These are phyloP conservation scores for Chelidonichthys spinosus DNA, from an alignment of 2,797 vertebrate genomes.

Conservation along the genomic window DNA sequence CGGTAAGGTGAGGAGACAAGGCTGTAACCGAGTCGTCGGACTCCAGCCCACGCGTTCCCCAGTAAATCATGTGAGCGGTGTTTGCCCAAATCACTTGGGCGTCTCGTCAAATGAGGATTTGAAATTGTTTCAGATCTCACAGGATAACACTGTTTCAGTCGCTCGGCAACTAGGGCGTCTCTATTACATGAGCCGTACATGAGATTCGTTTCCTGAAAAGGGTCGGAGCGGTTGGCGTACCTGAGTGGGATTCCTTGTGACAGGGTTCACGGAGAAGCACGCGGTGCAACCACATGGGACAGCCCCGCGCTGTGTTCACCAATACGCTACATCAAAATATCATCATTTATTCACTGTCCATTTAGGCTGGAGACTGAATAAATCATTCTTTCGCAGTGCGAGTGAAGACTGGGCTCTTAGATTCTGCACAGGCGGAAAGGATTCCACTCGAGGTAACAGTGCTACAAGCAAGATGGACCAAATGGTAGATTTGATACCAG, in stretches of 20 bases:
- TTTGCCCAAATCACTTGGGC: slow-evolving; percentile 4
- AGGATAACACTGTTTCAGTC: slow-evolving; percentile 17
- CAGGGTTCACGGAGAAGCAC: slow-evolving; percentile 15
- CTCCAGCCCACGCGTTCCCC: slow-evolving; percentile 6
- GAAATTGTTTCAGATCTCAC: slow-evolving; percentile 21
- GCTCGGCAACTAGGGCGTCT: slow-evolving; percentile 7
- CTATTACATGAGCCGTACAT: not conserved
- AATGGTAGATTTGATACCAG: not conserved
- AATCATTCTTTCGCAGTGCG: slow-evolving; percentile 54
- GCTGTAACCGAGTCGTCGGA: not conserved
- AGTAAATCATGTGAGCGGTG: slow-evolving; percentile 3
- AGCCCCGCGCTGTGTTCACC: slow-evolving; percentile 17
- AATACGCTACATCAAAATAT: slow-evolving; percentile 56
- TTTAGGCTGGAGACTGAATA: slow-evolving; percentile 58
- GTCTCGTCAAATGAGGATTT: slow-evolving; percentile 22
- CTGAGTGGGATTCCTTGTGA: slow-evolving; percentile 31
- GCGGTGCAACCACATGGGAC: slow-evolving; percentile 4
- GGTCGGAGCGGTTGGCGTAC: slow-evolving; percentile 13
- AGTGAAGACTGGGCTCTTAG: slow-evolving; percentile 22
- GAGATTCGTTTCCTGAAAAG: not conserved
- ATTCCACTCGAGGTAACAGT: not conserved
- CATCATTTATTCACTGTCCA: slow-evolving; percentile 61
- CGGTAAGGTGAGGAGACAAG: slow-evolving; percentile 25
- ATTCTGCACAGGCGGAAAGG: slow-evolving; percentile 17
- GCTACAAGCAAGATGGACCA: not conserved